Percentiles rank a stretch among this genome's conserved stretches.
Conservation (phyloP, 2,888 invertebrate species). For the Troides helena region DNA sequence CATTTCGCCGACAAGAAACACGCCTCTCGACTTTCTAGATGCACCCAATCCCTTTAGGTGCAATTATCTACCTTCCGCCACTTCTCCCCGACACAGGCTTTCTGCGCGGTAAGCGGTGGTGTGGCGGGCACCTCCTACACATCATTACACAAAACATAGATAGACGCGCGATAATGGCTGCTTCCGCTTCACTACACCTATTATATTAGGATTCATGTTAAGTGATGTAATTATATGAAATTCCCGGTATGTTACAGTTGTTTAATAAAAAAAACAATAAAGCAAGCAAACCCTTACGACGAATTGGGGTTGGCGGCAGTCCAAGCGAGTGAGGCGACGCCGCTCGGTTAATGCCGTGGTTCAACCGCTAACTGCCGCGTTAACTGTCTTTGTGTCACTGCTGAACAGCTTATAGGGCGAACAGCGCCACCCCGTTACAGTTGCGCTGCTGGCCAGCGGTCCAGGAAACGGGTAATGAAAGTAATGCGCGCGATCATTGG, state of each 20-base stretch:
- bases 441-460: constrained; percentile 28
- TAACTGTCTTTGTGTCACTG: constrained; percentile 31
- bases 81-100: constrained; percentile 12
- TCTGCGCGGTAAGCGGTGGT: constrained; percentile 6
- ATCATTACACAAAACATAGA: no score
- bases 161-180: no score
- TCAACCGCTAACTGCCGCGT: constrained; percentile 29
- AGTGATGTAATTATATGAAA: no score
- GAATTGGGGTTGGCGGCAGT: constrained; percentile 30
- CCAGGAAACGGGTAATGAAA: constrained; percentile 24
- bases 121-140: background rate
- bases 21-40: constrained; percentile 18
- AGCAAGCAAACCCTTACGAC: constrained; percentile 30
- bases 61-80: constrained; percentile 25
- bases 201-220: no score
- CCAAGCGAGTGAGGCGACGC: constrained; percentile 28
- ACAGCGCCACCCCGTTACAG: constrained; percentile 16
- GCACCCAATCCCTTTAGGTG: constrained; percentile 21
- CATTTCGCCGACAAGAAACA: background rate
- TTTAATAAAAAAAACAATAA: constrained; percentile 21
- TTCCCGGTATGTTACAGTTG: no score
- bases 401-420: constrained; percentile 16
- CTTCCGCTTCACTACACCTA: no score
- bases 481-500: background rate
- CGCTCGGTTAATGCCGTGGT: constrained; percentile 10